phyloP scores from a whole-genome alignment of 2,797 vertebrate species.

The Alcedo quadribrachys region DNA sequence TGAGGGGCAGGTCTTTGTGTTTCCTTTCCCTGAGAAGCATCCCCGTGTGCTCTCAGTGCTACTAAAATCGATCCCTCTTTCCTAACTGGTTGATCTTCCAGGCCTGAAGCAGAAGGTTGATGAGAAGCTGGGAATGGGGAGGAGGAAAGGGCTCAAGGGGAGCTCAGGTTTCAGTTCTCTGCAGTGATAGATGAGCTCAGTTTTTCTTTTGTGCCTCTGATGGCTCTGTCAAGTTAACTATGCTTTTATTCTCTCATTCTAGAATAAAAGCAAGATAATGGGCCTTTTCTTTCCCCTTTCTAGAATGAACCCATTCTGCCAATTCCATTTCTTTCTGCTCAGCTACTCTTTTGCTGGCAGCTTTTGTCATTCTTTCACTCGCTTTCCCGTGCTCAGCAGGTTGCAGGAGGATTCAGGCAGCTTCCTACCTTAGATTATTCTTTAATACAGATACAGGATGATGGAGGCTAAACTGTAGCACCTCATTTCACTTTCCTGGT shows the following conservation, averaged over 20 bases:
- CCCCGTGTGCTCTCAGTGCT: background rate
- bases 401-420: background rate
- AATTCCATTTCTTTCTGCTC: conserved; percentile 57
- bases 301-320: background rate
- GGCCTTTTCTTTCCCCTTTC: background rate
- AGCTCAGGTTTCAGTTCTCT: background rate
- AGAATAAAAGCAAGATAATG: background rate
- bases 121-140: background rate
- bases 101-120: background rate
- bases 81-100: background rate
- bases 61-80: background rate
- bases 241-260: background rate
- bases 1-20: background rate
- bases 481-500: background rate
- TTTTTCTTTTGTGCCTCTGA: background rate
- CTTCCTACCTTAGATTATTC: background rate
- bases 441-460: background rate
- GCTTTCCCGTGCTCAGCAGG: background rate
- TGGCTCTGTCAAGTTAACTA: background rate
- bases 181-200: background rate
- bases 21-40: background rate
- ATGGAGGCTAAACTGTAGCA: background rate
- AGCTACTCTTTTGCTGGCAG: conserved; percentile 7
- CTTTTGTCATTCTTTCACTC: background rate
- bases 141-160: background rate